These are phyloP conservation scores for Cherax destructor DNA, from an alignment of 1,140 invertebrate species.

Conservation along the genomic window DNA sequence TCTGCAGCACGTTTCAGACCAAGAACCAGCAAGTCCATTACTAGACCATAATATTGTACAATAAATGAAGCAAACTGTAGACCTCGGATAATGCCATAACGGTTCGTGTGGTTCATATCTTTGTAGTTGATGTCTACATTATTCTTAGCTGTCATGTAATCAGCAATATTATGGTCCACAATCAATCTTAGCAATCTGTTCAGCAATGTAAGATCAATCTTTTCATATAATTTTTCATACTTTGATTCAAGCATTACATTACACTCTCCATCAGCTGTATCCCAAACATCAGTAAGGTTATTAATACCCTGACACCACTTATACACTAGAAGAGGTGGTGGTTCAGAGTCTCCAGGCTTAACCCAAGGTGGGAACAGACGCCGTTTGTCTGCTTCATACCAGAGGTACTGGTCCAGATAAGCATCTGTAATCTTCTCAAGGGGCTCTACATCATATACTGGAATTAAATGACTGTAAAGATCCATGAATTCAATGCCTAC, in stretches of 20 bases:
- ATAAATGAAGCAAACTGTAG: constrained; percentile 99
- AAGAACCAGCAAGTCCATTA: constrained; percentile 95
- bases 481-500: constrained; percentile 99
- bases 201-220: constrained; percentile 98
- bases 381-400: constrained; percentile 99
- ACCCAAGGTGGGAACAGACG: constrained; percentile 98
- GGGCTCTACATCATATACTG: constrained; percentile 99
- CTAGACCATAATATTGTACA: constrained; percentile 97
- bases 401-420: constrained; percentile 99
- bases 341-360: constrained; percentile 98
- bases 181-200: constrained; percentile 96
- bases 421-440: constrained; percentile 99
- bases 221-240: constrained; percentile 99
- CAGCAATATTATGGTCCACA: constrained; percentile 99
- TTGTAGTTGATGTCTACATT: constrained; percentile 99
- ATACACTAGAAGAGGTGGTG: constrained; percentile 97
- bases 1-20: constrained; percentile 97
- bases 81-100: constrained; percentile 98
- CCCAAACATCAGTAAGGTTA: constrained; percentile 90
- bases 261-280: constrained; percentile 97
- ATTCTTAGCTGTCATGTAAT: constrained; percentile 99
- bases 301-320: constrained; percentile 98
- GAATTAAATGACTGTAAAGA: constrained; percentile 98
- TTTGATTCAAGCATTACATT: constrained; percentile 98
- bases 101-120: constrained; percentile 99